Evolutionary conservation across 92 coral and sea anemone genomes (phyloP).

Genomic region (Micromussa lordhowensis): DNA sequence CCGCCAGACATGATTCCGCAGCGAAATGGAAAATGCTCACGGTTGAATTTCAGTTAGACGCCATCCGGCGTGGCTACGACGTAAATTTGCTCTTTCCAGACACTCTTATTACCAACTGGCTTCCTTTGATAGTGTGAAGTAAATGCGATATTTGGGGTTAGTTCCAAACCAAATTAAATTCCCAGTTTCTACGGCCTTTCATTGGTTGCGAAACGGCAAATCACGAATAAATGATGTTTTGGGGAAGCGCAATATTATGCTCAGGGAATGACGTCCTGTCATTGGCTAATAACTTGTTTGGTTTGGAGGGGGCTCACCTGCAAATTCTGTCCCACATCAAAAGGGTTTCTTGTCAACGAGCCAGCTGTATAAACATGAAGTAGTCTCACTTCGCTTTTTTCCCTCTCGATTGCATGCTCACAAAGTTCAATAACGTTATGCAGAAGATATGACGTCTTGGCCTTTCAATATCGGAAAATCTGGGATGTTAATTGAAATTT

Average conservation of each 20-base stretch:
- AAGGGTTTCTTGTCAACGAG: not conserved
- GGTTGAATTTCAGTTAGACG: not conserved
- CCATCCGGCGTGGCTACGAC: not conserved
- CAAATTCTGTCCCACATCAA: not conserved
- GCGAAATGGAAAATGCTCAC: not conserved
- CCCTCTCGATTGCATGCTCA: not conserved
- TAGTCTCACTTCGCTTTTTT: not conserved
- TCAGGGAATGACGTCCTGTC: not conserved
- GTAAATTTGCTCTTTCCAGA: not conserved
- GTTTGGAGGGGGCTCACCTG: constrained; percentile 7
- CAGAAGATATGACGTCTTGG: not conserved
- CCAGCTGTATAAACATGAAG: constrained; percentile 24
- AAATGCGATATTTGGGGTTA: not conserved
- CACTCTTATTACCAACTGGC: constrained; percentile 5
- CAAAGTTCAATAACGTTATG: not conserved
- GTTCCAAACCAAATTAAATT: constrained; percentile 3
- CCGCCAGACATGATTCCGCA: constrained; percentile 8
- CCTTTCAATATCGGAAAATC: constrained; percentile 1
- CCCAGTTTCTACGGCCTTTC: not conserved
- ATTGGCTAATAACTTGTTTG: constrained; percentile 46
- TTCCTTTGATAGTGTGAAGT: not conserved
- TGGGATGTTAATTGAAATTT: not conserved
- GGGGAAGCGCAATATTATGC: not conserved
- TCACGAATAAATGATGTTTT: constrained; percentile 1
- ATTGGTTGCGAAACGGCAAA: constrained; percentile 12